These are phyloP conservation scores for Idaea aversata DNA, from an alignment of 2,888 invertebrate species.

Conservation along the genomic window DNA sequence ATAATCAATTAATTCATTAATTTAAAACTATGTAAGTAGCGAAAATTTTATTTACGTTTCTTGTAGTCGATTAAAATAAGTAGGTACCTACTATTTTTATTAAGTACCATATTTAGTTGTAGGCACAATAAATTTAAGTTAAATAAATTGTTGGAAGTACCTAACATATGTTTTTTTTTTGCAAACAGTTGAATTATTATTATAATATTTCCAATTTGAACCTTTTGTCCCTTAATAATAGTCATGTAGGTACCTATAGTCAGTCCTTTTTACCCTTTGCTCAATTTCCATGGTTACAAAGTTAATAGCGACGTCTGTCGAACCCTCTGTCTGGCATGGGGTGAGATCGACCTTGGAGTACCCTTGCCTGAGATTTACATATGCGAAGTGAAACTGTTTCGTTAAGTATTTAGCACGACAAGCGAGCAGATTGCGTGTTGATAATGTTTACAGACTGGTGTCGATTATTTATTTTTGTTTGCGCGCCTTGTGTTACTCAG, in stretches of 20 bases:
- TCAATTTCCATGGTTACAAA: not conserved
- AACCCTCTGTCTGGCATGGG: conserved; percentile 66
- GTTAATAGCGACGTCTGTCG: conserved; percentile 16
- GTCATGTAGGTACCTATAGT: not conserved
- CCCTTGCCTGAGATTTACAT: conserved; percentile 36
- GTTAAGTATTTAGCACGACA: conserved; percentile 16
- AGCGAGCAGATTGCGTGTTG: conserved; percentile 29
- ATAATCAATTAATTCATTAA: too few species aligned
- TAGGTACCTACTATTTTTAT: too few species aligned
- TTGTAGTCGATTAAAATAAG: too few species aligned
- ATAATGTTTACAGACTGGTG: conserved; percentile 28
- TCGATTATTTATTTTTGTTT: conserved; percentile 34
- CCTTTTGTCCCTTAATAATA: not conserved
- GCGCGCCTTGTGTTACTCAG: conserved; percentile 33
- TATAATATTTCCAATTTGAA: not conserved
- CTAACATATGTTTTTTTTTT: too few species aligned
- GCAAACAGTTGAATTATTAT: not conserved
- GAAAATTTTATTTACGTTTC: too few species aligned
- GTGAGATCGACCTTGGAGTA: conserved; percentile 59
- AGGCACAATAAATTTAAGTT: too few species aligned
- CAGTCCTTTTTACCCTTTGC: not conserved
- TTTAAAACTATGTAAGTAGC: too few species aligned
- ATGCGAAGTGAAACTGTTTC: conserved; percentile 19
- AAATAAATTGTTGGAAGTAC: too few species aligned
- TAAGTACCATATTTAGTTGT: too few species aligned